These are phyloP conservation scores for Coracopsis vasa DNA, from an alignment of 2,113 vertebrate genomes.

Conservation along the genomic window DNA sequence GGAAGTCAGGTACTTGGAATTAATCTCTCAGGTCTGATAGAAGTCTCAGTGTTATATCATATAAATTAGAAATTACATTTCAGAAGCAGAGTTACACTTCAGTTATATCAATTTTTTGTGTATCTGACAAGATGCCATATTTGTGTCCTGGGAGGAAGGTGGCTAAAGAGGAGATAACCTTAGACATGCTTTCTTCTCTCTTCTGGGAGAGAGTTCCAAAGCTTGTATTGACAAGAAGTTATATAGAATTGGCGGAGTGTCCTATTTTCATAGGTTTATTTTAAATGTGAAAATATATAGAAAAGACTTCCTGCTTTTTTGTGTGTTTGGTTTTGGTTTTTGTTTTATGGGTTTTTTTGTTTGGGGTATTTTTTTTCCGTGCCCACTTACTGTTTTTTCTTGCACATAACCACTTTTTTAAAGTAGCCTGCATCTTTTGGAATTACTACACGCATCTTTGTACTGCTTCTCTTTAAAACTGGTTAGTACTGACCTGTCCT, in stretches of 20 bases:
- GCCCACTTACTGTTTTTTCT: not conserved
- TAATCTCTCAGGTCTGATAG: not conserved
- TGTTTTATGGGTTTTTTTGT: too few relatives aligned
- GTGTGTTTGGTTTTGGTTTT: too few relatives aligned
- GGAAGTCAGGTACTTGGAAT: not conserved
- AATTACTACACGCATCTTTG: not conserved
- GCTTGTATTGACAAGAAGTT: not conserved
- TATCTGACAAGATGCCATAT: not conserved
- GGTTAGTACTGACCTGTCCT: not conserved
- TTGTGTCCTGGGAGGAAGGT: not conserved
- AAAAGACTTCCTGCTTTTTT: not conserved
- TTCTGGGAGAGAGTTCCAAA: not conserved
- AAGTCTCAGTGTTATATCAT: not conserved
- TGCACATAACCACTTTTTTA: not conserved
- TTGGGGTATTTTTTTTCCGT: not conserved
- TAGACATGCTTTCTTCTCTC: not conserved
- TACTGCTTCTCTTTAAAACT: not conserved
- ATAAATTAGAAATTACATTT: not conserved
- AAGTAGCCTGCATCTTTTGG: not conserved
- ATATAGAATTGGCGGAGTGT: not conserved
- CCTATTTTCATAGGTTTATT: not conserved
- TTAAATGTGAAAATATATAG: not conserved
- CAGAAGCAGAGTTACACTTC: not conserved
- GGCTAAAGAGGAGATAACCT: not conserved
- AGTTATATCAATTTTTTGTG: accelerated